Conservation (phyloP, 1,140 invertebrate genomes). For the Macrotrachela quadricornifera region DNA sequence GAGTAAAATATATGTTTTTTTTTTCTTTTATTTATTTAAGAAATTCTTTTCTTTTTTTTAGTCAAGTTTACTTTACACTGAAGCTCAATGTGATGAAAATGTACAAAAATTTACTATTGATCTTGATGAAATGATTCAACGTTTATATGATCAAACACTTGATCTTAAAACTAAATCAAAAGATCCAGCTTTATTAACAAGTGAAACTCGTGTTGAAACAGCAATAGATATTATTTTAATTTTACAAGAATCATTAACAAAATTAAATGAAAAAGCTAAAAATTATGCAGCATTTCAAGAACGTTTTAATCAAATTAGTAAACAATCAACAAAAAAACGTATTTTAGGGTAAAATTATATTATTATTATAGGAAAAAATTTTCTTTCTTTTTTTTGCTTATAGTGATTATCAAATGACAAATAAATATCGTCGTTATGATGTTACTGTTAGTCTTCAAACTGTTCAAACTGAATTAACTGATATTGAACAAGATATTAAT, state of each 20-base stretch:
- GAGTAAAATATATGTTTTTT: slow-evolving; percentile 13
- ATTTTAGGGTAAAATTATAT: not conserved
- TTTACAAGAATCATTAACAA: slow-evolving; percentile 16
- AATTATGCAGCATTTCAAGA: slow-evolving; percentile 28
- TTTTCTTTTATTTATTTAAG: not conserved
- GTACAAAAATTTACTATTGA: slow-evolving; percentile 26
- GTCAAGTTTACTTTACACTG: slow-evolving; percentile 25
- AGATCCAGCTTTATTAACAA: slow-evolving; percentile 21
- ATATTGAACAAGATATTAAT: slow-evolving; percentile 25
- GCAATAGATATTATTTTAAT: slow-evolving; percentile 20
- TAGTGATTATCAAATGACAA: slow-evolving; percentile 4
- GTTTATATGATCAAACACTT: slow-evolving; percentile 19
- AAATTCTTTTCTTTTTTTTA: slow-evolving; percentile 10
- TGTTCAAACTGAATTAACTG: slow-evolving; percentile 22
- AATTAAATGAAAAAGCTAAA: slow-evolving; percentile 17
- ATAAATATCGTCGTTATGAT: slow-evolving; percentile 15
- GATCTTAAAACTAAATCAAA: slow-evolving; percentile 20
- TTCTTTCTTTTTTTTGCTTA: no score
- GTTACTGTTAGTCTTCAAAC: slow-evolving; percentile 19
- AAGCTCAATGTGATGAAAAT: slow-evolving; percentile 31
- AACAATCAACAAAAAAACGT: not conserved
- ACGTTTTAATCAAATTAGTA: slow-evolving; percentile 19
- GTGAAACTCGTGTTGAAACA: slow-evolving; percentile 19
- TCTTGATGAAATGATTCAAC: slow-evolving; percentile 20
- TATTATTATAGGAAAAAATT: no score